These are phyloP conservation scores for Aphelenchoides besseyi DNA, from an alignment of 1,140 invertebrate genomes.

Conservation along the genomic window DNA sequence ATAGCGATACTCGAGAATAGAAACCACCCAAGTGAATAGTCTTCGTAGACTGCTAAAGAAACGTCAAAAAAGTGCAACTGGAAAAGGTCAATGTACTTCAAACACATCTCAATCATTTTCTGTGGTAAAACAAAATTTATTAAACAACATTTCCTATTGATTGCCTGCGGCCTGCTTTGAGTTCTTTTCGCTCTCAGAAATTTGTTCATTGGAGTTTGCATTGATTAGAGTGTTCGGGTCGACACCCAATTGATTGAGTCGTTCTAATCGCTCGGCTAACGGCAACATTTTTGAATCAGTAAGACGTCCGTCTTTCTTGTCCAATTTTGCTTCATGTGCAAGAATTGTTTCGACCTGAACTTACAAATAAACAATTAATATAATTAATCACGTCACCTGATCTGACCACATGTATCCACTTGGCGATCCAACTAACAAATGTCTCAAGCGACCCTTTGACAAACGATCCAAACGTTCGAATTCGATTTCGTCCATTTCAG, in stretches of 20 bases:
- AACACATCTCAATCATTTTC: too few species aligned
- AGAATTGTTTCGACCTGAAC: conserved; percentile 58
- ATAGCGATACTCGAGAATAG: too few species aligned
- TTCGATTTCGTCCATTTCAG: conserved; percentile 54
- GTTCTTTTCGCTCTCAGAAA: not conserved
- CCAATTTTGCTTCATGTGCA: conserved; percentile 43
- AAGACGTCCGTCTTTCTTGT: conserved; percentile 38
- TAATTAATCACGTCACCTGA: conserved; percentile 29
- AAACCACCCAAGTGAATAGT: too few species aligned
- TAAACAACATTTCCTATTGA: not conserved
- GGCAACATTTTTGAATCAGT: conserved; percentile 59
- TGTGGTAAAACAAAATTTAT: too few species aligned
- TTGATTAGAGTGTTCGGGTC: conserved; percentile 4
- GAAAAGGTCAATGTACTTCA: too few species aligned
- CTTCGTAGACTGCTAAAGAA: too few species aligned
- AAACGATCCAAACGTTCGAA: conserved; percentile 56
- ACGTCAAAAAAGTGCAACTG: too few species aligned
- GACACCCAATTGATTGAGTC: conserved; percentile 25
- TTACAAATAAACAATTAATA: conserved; percentile 15
- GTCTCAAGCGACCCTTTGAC: conserved; percentile 52
- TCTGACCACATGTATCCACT: conserved; percentile 61
- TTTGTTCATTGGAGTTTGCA: not conserved
- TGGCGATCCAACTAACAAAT: conserved; percentile 60
- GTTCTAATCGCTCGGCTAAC: conserved; percentile 34
- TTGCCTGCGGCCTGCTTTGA: not conserved